Base-by-base conservation (phyloP, 1,140 invertebrate species). In the Bathynomus jamesi region DNA sequence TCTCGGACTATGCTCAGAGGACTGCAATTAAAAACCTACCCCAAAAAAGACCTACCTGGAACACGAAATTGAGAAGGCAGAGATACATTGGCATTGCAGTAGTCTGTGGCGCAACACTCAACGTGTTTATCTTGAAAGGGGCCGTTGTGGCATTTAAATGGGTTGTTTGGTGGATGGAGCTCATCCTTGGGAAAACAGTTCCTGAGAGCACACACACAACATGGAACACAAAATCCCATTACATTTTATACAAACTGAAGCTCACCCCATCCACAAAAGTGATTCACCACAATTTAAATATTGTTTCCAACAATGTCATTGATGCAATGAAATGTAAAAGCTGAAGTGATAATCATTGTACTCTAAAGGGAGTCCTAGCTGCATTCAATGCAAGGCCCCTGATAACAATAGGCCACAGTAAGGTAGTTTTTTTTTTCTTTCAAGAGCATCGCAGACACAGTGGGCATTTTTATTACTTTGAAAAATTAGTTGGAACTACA, bases 141-240 rank as follows among this genome's bases (percentile, higher is more conserved):
- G 40, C 40, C 11, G 40, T 53, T 53, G 13, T 53, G 40, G 40
- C 40, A 53, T 53, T 17, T 11, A 53, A 53, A 53, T 53, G 40
- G 21, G 21, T 53, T 53, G 40, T 11, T 53, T 53, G 13, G 40
- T 53, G 40, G 40, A 53, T 17, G 21, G 13, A 53, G 40, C 21
- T 53, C 40, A 53, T 17, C 21, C 40, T 53, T 53, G 13, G 13
- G 13, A 21, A 53, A 53, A 53, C 40, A 53, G 40, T 53, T 53
- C 40, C 40, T 53, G 21, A 21, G 40, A 53, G 21, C 13, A 11
- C 40, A 53, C 40, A 53, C 13, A 53, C 13, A 53, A 53, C 40
- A 53, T 53, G 40, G 40, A 53, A 53, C 40, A 53, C 40, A 53
- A 53, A 53, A 53, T 53, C 40, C 40, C 40, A 53, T 53, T 53